These are phyloP conservation scores for Heterohyrax brucei DNA, from an alignment of 2,797 vertebrate genomes.

Conservation along the genomic window DNA sequence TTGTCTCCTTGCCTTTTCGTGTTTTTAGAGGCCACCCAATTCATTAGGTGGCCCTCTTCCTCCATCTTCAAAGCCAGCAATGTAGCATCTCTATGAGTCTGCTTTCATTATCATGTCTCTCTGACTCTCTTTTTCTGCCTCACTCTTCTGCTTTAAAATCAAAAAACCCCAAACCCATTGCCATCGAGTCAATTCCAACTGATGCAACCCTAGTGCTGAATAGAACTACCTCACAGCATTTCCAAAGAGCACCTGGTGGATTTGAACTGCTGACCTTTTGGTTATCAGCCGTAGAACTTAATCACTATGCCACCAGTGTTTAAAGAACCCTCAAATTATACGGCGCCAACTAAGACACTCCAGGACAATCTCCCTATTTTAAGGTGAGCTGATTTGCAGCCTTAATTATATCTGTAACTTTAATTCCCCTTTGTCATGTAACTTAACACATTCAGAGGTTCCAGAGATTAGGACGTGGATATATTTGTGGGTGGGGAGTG, in stretches of 20 bases:
- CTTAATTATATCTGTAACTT: not conserved
- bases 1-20: slow-evolving; percentile 6
- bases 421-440: slow-evolving; percentile 17
- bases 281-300: too few relatives aligned
- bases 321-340: not conserved
- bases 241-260: too few relatives aligned
- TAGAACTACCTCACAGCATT: too few relatives aligned
- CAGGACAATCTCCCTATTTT: not conserved
- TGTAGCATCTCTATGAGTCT: slow-evolving; percentile 3
- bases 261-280: too few relatives aligned
- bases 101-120: not conserved
- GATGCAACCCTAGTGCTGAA: too few relatives aligned
- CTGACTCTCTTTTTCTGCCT: not conserved
- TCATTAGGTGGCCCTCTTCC: not conserved
- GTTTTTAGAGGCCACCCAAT: slow-evolving; percentile 18
- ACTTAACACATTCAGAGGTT: not conserved
- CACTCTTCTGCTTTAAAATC: slow-evolving; percentile 5
- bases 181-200: too few relatives aligned
- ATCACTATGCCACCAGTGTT: too few relatives aligned
- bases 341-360: not conserved
- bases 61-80: slow-evolving; percentile 56
- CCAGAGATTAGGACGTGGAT: not conserved
- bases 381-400: slow-evolving; percentile 26
- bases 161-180: too few relatives aligned
- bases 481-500: not conserved